Conservation (phyloP, 1,140 invertebrate species). For the Tribolium castaneum region DNA sequence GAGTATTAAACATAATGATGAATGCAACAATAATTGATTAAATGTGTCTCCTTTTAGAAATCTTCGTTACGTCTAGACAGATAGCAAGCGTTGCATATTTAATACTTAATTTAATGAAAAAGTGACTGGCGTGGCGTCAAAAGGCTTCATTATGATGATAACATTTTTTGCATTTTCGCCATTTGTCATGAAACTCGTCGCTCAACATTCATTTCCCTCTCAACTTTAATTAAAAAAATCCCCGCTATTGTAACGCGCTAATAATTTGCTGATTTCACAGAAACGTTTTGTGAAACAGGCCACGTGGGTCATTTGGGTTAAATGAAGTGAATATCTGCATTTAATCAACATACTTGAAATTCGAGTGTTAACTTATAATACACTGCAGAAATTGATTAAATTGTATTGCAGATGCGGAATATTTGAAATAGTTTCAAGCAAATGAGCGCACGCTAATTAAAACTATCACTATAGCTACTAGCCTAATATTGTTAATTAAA, state of each 20-base stretch:
- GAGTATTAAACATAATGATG: too few species aligned
- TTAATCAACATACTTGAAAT: slow-evolving; percentile 4
- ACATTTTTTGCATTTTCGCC: not conserved
- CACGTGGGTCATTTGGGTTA: not conserved
- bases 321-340: slow-evolving; percentile 6
- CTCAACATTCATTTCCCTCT: not conserved
- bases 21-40: too few species aligned
- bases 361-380: slow-evolving; percentile 16
- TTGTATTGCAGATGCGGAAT: slow-evolving; percentile 18
- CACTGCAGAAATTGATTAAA: slow-evolving; percentile 28
- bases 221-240: not conserved
- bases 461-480: slow-evolving; percentile 5
- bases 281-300: too few species aligned
- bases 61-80: not conserved
- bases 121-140: not conserved
- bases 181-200: not conserved
- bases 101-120: not conserved
- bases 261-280: not conserved
- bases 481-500: slow-evolving; percentile 8
- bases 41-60: not conserved
- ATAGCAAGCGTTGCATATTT: not conserved
- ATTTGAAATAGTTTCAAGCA: slow-evolving; percentile 25
- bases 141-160: not conserved
- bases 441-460: slow-evolving; percentile 1
- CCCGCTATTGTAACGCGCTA: not conserved